Base-by-base conservation (phyloP, 2,888 invertebrate genomes). In the Amiota mariae region DNA sequence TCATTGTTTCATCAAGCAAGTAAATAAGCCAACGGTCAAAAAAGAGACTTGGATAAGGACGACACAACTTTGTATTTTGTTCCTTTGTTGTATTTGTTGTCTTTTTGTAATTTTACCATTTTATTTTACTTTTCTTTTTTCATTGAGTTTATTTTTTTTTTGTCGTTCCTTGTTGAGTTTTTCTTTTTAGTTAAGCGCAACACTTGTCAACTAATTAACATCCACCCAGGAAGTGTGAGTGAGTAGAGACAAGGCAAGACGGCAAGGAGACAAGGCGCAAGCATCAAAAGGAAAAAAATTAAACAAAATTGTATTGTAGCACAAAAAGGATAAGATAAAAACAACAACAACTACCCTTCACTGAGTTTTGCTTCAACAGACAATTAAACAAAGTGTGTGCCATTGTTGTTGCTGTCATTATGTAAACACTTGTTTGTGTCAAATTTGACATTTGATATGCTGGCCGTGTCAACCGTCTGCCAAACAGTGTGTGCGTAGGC, bases 1-100 rank as follows among this genome's bases (percentile, higher is more conserved):
- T 84, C 86, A 84, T 86, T 84, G 86, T 84, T 84, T 84, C 85
- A 84, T 84, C 85, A 85, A 80, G 85, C 80, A 83, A 83, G 86
- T 82, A 85, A 84, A 85, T 82, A 85, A 79, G 85, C 82, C 76
- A 76, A 82, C 82, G 86, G 76, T 72, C 81, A 36, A 36, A 36
- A 36, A 36, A 36, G 0, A 36, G 36, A 36, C 36, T 36, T 36
- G 36, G 4, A 36, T 36, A 36, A 36, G 6, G 36, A 36, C 36
- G 36, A 36, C 6, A 36, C 36, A 36, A 36, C 36, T 36, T 36
- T 36, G 36, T 36, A 36, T 36, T 36, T 36, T 36, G 6, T 36
- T 36, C 36, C 36, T 2, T 36, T n/a, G n/a, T n/a, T n/a, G n/a
- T n/a, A n/a, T 36, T 73, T 67, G 72, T 77, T 47, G 47, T 70